phyloP scores from a whole-genome alignment of 2,888 invertebrate species.

The Eutolmus rufibarbis region DNA sequence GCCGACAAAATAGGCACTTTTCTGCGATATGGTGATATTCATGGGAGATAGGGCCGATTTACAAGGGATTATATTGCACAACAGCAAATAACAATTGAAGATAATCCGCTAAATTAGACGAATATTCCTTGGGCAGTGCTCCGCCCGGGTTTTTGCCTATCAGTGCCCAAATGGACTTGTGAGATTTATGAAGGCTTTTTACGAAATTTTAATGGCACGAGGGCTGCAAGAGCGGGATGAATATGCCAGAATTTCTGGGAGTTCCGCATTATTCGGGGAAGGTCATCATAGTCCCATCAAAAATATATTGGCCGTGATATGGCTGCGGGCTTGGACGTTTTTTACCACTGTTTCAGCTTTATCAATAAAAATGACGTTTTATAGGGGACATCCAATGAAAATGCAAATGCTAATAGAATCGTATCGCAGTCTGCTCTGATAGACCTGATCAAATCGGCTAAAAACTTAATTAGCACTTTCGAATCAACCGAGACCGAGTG shows the following conservation, averaged over 20 bases:
- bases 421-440: background rate
- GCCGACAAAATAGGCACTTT: background rate
- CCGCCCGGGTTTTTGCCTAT: background rate
- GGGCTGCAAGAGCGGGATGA: background rate
- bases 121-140: background rate
- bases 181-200: background rate
- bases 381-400: background rate
- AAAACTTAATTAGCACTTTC: background rate
- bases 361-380: background rate
- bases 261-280: background rate
- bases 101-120: background rate
- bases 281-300: background rate
- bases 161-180: background rate
- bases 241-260: background rate
- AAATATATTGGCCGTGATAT: background rate
- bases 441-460: background rate
- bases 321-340: background rate
- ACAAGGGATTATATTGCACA: conserved; percentile 5
- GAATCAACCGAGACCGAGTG: background rate
- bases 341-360: background rate
- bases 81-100: background rate
- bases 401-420: background rate
- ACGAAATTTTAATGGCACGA: background rate
- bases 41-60: conserved; percentile 4
- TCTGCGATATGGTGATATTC: background rate